Base-by-base conservation (phyloP, 64 coral and sea anemone genomes). In the Catalaphyllia jardinei region DNA sequence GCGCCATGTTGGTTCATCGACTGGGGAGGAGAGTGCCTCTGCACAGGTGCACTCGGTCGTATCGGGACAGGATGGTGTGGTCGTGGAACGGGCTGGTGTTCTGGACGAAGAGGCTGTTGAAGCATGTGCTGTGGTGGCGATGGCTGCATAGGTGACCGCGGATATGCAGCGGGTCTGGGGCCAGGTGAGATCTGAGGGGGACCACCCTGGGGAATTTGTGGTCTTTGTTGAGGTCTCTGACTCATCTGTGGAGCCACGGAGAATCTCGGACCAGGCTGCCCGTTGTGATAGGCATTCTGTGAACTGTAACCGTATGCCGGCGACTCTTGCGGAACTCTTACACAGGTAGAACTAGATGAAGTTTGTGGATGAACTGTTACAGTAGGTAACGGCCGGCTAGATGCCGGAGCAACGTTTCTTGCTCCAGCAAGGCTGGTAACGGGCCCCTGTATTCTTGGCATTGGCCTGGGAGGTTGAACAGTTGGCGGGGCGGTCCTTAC, bases 301-400 rank as follows among this genome's bases (percentile, higher is more conserved):
- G 79, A 60, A 49, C 60, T 74, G 15, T 92, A 80, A 52, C 86
- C 87, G 29, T 77, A 90, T 51, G 89, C 78, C 10, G 89, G 86
- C 31, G 55, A 78, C 14, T 86, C 73, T 62, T 86, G 89, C 14
- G 67, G 79, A 46, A 61, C 73, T 52, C 79, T 72, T 35, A 82
- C 33, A 77, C 57, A 78, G 12, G 94, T 59, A 24, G 49, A 79
- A 67, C 77, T 91, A 29, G 80, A 79, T 19, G 79, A 71, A 71
- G 93, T 88, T 55, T 98, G 95, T 20, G 95, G 95, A 86, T 94
- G 92, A n/a, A 98, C 95, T 24, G 95, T 98, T 4, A 88, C 95
- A 18, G 95, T 98, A 0, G 95, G 95, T 50, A 86, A 63, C 39
- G 89, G 89, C 13, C 92, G 92, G 42, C 42, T 77, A 0, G 92